These are phyloP conservation scores for Mamestra brassicae DNA, from an alignment of 2,888 invertebrate genomes.

Conservation along the genomic window DNA sequence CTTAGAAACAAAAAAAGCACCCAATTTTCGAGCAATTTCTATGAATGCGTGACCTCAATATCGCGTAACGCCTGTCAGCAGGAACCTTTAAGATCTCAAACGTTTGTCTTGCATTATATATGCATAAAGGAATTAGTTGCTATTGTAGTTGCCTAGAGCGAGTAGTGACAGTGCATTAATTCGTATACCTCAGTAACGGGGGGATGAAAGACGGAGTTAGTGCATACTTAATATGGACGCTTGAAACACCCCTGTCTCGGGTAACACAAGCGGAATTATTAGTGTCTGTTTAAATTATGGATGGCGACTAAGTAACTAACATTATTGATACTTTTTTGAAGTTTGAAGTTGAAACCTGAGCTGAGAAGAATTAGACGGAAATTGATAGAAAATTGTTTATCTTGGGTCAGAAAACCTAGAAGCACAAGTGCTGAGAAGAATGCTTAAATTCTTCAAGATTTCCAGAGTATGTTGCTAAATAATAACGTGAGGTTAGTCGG, in stretches of 20 bases:
- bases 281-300: conserved; percentile 6
- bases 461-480: too few species aligned
- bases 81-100: conserved; percentile 1
- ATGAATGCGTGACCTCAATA: not conserved
- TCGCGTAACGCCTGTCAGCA: not conserved
- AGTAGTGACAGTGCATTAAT: conserved; percentile 38
- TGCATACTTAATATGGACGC: conserved; percentile 23
- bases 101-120: conserved; percentile 30
- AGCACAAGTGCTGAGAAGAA: too few species aligned
- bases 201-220: not conserved
- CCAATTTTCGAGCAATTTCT: not conserved
- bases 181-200: not conserved
- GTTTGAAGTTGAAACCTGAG: not conserved
- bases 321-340: not conserved
- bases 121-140: conserved; percentile 39
- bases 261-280: conserved; percentile 25
- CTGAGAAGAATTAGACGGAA: too few species aligned
- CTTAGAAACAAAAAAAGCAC: too few species aligned
- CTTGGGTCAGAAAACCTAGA: too few species aligned
- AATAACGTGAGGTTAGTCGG: too few species aligned
- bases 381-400: too few species aligned
- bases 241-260: not conserved
- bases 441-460: too few species aligned
- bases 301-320: not conserved
- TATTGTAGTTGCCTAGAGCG: conserved; percentile 30